A percentile compares a stretch with the other conserved stretches of the same genome.
phyloP scores from a whole-genome alignment of 1,140 invertebrate genomes.

The Scaptomyza pallida region DNA sequence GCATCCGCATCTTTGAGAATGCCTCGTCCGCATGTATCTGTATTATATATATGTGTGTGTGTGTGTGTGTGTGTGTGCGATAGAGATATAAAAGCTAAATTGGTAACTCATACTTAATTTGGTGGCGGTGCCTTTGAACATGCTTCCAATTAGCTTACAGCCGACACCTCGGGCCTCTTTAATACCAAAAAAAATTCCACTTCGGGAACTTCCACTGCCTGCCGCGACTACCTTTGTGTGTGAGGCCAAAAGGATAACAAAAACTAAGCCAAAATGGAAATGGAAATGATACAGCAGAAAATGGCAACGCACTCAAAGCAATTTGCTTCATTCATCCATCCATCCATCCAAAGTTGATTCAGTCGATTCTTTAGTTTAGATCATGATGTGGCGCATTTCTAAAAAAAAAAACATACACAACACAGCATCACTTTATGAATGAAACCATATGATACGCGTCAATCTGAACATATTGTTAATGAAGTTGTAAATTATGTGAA shows the following conservation, averaged over 20 bases:
- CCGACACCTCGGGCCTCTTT: constrained; percentile 78
- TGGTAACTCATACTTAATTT: constrained; percentile 84
- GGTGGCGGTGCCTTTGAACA: constrained; percentile 83
- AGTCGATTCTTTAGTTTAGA: constrained; percentile 25
- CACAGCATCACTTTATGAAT: constrained; percentile 48
- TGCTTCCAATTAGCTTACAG: constrained; percentile 84
- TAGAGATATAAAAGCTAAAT: constrained; percentile 84
- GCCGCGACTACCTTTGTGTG: constrained; percentile 21
- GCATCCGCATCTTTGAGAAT: constrained; percentile 46
- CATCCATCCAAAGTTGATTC: constrained; percentile 35
- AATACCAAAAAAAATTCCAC: constrained; percentile 32
- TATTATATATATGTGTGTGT: constrained; percentile 6
- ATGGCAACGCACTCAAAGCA: constrained; percentile 54
- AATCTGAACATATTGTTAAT: constrained; percentile 50
- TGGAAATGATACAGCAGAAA: constrained; percentile 79
- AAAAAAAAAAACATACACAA: constrained; percentile 26
- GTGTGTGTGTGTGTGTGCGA: constrained; percentile 59
- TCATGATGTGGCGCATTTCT: constrained; percentile 68
- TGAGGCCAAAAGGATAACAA: constrained; percentile 59
- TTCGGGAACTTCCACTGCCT: constrained; percentile 30
- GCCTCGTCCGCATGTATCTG: constrained; percentile 7
- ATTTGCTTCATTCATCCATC: constrained; percentile 73
- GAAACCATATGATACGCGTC: constrained; percentile 46
- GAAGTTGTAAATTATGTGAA: constrained; percentile 64
- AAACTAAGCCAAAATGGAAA: constrained; percentile 31